Evolutionary conservation across 2,113 vertebrate genomes (phyloP), one percentile per base, ranked within the genome.

Genomic region (Daubentonia madagascariensis): DNA sequence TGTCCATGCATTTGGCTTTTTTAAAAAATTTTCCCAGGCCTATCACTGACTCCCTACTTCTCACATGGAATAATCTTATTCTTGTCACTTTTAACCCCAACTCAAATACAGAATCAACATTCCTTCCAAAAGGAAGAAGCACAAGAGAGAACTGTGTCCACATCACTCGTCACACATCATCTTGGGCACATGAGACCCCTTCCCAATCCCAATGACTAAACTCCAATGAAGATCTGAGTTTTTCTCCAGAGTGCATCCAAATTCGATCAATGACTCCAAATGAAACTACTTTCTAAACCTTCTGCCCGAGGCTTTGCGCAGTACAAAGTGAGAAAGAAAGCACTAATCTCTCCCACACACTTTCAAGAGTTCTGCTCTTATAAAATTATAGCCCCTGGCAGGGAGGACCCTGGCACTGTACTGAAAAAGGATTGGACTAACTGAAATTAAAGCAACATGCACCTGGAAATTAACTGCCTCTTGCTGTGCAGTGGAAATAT

Each of bases 401-500:
- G 40, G 30, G 72, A 88, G 85, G 88, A 95, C 61, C 91, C 91
- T 94, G 61, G 65, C 25, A 94, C n/a, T 97, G 61, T 14, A 89
- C 96, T 97, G 95, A 98, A 95, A 97, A 98, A 98, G 89, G 96
- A 92, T 78, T 81, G 91, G 93, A 92, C 40, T 81, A 85, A 78
- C 65, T 95, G n/a, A 98, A 75, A 97, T 80, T 96, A 85, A 87
- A 28, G 1, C 96, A 96, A 84, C 85, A 75, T 97, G 67, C 96
- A 97, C 98, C 93, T 95, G 68, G 50, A 97, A 98, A 98, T 98
- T 97, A 98, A 98, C 96, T 97, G 96, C 59, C 98, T 94, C 94
- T 96, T 97, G 96, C 95, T 97, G 96, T 97, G 93, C 97, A 97
- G 54, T 61, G 90, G 97, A 98, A 93, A 96, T 95, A 98, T 88